Base-by-base conservation (phyloP, 2,888 invertebrate species). In the Teinopalpus imperialis region DNA sequence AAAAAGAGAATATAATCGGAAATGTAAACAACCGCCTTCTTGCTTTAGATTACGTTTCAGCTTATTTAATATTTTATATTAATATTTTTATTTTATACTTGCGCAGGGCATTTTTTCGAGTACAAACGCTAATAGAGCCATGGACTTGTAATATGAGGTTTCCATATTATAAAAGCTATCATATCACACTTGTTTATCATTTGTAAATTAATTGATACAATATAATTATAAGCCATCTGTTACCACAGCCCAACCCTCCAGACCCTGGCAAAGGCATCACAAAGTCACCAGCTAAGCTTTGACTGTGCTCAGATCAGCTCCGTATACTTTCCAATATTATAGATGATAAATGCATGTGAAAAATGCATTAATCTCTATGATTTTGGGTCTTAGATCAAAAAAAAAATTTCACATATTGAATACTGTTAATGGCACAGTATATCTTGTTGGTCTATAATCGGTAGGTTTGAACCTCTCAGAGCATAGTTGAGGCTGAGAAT, bases 401-500 rank as follows among this genome's bases (percentile, higher is more conserved):
- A 13, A 5, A n/a, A 49, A 42, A 43, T 34, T 41, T 26, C 3
- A 36, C 43, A 35, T 20, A 29, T 21, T 43, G 40, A 37, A 35
- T 31, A 12, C 30, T 26, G n/a, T 34, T n/a, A 49, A 52, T 7
- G 37, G 52, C 41, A 43, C 8, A 35, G 45, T 69, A 16, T 16
- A 16, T 16, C 10, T 10, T 35, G 34, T 21, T 12, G 1, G n/a
- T 29, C 3, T 7, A 23, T 29, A 7, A 13, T 32, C 23, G 20
- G 61, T 47, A 27, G 57, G 62, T 41, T 43, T 46, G 45, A 53
- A 76, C 61, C 78, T 75, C 66, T 81, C 69, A 57, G 76, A 79
- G 81, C 64, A 70, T 73, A 78, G 63, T 72, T 61, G 53, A 49
- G 63, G 61, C 69, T 73, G 87, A 82, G 88, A 82, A 80, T 63